These are phyloP conservation scores for Leptobrachium leishanense DNA, from an alignment of 2,113 vertebrate genomes.

Conservation along the genomic window DNA sequence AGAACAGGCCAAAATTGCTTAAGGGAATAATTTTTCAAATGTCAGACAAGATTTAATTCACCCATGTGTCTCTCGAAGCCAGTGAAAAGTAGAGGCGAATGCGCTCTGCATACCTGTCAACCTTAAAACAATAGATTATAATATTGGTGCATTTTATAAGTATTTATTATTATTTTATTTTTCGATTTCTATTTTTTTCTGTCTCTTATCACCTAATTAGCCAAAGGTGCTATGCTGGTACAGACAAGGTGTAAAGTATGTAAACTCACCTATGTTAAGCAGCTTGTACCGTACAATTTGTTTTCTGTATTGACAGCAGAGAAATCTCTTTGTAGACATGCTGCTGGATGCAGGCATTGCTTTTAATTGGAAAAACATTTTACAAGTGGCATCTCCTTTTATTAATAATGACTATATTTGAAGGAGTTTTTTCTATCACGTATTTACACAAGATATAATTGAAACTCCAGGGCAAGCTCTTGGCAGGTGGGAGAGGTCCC, in stretches of 20 bases:
- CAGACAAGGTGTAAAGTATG: constrained; percentile 35
- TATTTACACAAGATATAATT: no score
- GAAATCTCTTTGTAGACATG: constrained; percentile 38
- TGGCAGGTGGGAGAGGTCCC: no score
- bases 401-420: no score
- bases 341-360: constrained; percentile 36
- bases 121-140: background rate
- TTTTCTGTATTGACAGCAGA: constrained; percentile 44
- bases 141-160: background rate
- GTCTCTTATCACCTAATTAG: constrained; percentile 37
- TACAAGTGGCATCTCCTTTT: no score
- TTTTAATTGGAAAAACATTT: constrained; percentile 48
- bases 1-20: constrained; percentile 34
- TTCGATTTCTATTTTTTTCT: constrained; percentile 43
- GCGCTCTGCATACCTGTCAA: background rate
- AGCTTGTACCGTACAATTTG: constrained; percentile 44
- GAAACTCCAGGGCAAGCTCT: no score
- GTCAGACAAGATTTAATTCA: constrained; percentile 27
- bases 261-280: constrained; percentile 45
- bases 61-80: constrained; percentile 11
- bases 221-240: constrained; percentile 46
- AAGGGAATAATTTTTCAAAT: constrained; percentile 38
- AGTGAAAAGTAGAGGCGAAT: background rate
- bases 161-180: background rate
- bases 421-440: no score